Percentiles rank a stretch among this genome's conserved stretches.
phyloP scores from a whole-genome alignment of 2,888 invertebrate species.

The Mesochorus sp. region DNA sequence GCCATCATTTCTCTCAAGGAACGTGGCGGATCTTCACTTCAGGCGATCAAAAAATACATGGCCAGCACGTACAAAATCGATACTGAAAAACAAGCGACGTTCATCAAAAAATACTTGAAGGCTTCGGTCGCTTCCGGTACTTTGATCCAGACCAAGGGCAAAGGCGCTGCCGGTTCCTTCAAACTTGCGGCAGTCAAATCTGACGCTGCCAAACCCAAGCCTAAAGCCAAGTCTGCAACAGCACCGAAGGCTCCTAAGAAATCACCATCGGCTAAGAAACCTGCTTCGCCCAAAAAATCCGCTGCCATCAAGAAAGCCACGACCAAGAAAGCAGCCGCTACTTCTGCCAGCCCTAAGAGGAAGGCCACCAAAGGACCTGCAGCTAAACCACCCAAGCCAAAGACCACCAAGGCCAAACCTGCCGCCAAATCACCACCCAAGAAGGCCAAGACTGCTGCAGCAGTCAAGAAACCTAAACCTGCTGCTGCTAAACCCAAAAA shows the following conservation, averaged over 20 bases:
- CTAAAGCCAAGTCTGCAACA: conserved; percentile 7
- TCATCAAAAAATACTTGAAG: conserved; percentile 85
- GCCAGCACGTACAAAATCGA: conserved; percentile 85
- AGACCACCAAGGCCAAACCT: conserved; percentile 52
- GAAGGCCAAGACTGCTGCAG: conserved; percentile 24
- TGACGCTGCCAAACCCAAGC: not conserved
- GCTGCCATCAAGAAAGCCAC: conserved; percentile 2
- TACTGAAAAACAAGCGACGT: conserved; percentile 84
- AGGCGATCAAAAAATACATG: conserved; percentile 87
- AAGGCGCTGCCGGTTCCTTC: conserved; percentile 83
- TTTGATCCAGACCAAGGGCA: conserved; percentile 84
- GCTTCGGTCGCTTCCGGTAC: conserved; percentile 83
- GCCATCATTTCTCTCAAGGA: conserved; percentile 84
- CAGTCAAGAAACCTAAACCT: conserved; percentile 77
- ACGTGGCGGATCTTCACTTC: conserved; percentile 85
- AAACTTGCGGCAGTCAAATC: conserved; percentile 75
- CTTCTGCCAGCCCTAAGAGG: conserved; percentile 15
- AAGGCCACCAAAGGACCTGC: conserved; percentile 54
- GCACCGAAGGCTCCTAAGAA: conserved; percentile 12
- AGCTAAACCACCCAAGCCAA: conserved; percentile 61
- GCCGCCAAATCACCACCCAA: conserved; percentile 26
- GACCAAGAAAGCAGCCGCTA: conserved; percentile 35
- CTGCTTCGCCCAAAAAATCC: conserved; percentile 17
- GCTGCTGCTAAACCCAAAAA: conserved; percentile 63
- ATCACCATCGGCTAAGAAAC: conserved; percentile 39